Evolutionary conservation across 2,888 invertebrate genomes (phyloP).

Genomic region (Plutella xylostella): DNA sequence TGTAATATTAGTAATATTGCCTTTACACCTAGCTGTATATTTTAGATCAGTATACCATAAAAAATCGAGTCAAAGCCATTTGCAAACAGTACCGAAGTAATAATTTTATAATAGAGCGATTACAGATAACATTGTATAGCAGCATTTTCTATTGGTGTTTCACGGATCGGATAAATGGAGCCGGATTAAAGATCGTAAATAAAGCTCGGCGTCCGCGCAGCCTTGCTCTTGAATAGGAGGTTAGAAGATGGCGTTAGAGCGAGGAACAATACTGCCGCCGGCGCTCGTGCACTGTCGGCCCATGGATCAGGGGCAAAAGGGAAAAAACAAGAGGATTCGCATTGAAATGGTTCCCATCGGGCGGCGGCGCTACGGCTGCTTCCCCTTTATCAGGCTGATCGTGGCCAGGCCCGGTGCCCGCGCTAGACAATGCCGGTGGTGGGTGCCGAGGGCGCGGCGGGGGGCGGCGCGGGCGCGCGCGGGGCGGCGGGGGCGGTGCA

Average conservation of each 20-base stretch:
- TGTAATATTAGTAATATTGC: too few relatives aligned
- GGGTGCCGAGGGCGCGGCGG: slow-evolving; percentile 21
- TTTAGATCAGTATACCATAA: too few relatives aligned
- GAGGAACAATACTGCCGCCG: slow-evolving; percentile 43
- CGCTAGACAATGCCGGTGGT: slow-evolving; percentile 27
- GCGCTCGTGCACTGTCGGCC: slow-evolving; percentile 40
- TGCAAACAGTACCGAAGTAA: slow-evolving; percentile 1
- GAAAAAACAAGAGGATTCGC: slow-evolving; percentile 53
- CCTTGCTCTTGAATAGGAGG: slow-evolving; percentile 38
- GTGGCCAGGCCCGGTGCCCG: slow-evolving; percentile 53
- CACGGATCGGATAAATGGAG: slow-evolving; percentile 34
- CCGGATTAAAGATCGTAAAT: slow-evolving; percentile 46
- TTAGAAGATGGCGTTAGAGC: slow-evolving; percentile 57
- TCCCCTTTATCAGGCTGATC: slow-evolving; percentile 64
- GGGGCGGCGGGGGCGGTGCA: slow-evolving; percentile 47
- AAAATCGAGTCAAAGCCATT: too few relatives aligned
- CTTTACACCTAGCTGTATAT: too few relatives aligned
- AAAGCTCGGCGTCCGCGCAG: slow-evolving; percentile 37
- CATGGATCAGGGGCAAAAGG: slow-evolving; percentile 25
- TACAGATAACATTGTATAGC: slow-evolving; percentile 9
- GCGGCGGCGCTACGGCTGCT: slow-evolving; percentile 35
- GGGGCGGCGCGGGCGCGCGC: slow-evolving; percentile 20
- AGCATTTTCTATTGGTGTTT: slow-evolving; percentile 8
- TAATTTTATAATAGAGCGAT: slow-evolving; percentile 4
- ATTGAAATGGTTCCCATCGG: slow-evolving; percentile 58